phyloP scores from a whole-genome alignment of 2,797 vertebrate species.

The Aphelocoma californica region DNA sequence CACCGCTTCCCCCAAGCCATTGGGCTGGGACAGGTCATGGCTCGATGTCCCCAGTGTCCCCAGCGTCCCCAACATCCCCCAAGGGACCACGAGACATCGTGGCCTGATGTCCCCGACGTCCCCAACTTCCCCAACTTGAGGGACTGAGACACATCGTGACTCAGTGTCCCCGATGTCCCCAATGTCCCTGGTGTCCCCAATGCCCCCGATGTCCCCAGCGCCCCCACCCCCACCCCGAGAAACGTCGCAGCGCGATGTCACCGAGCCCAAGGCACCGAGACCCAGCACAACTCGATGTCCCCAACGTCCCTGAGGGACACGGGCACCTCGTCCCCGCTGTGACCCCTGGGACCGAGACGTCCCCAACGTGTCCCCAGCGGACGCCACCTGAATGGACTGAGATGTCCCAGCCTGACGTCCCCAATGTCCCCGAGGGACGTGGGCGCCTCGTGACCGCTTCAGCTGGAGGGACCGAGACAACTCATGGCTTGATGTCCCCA shows the following conservation, averaged over 20 bases:
- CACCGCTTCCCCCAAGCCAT: too few species aligned
- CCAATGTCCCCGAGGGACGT: background rate
- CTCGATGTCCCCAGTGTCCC: too few species aligned
- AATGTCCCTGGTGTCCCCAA: background rate
- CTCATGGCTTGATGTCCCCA: background rate
- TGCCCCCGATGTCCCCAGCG: background rate
- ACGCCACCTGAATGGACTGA: background rate
- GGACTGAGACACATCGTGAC: background rate
- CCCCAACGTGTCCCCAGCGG: background rate
- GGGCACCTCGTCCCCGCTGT: background rate
- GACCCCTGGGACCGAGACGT: background rate
- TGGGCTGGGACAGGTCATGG: too few species aligned
- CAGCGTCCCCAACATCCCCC: too few species aligned
- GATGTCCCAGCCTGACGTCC: background rate
- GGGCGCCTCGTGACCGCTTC: background rate
- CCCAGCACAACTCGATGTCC: background rate
- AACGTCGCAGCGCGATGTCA: background rate
- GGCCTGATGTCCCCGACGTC: background rate
- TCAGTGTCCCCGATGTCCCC: background rate
- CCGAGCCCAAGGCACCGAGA: background rate
- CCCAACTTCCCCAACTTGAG: background rate
- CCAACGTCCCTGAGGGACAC: background rate
- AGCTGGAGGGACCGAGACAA: background rate
- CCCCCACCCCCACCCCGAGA: background rate
- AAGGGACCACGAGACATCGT: too few species aligned